These are phyloP conservation scores for Cyprinodon brontotheroides DNA, from an alignment of 2,113 vertebrate species.

Conservation along the genomic window DNA sequence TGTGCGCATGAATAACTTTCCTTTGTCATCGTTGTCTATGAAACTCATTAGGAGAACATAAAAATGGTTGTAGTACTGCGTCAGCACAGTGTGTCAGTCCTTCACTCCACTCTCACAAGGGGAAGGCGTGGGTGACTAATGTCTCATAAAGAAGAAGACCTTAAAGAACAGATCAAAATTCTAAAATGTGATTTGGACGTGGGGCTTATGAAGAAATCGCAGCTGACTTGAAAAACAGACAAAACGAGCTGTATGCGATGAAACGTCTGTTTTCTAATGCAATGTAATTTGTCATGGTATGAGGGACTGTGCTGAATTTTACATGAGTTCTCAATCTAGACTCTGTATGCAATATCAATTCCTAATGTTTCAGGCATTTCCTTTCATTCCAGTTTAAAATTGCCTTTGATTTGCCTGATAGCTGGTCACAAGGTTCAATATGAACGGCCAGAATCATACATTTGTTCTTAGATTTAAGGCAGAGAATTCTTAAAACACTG, in stretches of 20 bases:
- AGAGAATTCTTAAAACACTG: too few species aligned
- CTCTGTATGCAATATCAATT: neutral
- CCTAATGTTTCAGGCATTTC: neutral
- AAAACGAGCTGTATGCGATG: neutral
- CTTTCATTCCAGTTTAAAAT: neutral
- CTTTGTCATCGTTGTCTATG: neutral
- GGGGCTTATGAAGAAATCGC: neutral
- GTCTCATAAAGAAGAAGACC: neutral
- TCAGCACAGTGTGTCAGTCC: neutral
- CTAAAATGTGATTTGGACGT: neutral
- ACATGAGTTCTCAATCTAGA: slow-evolving; percentile 1
- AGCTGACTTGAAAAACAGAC: neutral
- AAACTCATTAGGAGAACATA: neutral
- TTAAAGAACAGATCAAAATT: slow-evolving; percentile 2
- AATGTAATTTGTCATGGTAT: slow-evolving; percentile 1
- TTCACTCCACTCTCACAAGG: neutral
- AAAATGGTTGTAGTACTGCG: neutral
- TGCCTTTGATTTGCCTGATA: neutral
- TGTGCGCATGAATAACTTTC: neutral
- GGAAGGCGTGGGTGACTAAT: neutral
- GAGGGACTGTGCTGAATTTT: neutral
- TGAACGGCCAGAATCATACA: too few species aligned
- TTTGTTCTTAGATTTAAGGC: too few species aligned
- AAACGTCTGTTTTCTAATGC: slow-evolving; percentile 3
- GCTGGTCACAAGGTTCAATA: neutral